A percentile compares a stretch with the other conserved stretches of the same genome.
Evolutionary conservation across 2,113 vertebrate species (phyloP).

Genomic region (Mionectes macconnelli): DNA sequence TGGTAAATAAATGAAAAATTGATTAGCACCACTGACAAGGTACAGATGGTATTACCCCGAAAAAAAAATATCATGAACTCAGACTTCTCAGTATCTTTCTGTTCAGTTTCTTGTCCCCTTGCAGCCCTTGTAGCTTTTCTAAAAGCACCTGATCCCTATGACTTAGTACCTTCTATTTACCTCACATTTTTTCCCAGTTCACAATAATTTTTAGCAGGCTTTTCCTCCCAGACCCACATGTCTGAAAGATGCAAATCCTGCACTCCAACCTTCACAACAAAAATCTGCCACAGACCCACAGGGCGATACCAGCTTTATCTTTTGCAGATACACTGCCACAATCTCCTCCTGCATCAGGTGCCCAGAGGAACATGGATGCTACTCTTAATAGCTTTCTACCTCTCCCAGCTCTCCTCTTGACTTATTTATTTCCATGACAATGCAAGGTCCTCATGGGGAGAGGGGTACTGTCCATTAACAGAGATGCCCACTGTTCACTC

Average conservation of each 20-base stretch:
- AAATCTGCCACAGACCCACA: background rate
- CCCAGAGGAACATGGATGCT: background rate
- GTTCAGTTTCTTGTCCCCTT: background rate
- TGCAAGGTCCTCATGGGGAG: background rate
- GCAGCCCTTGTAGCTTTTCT: background rate
- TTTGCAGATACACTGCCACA: rapidly evolving
- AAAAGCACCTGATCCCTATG: background rate
- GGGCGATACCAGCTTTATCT: background rate
- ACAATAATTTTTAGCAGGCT: background rate
- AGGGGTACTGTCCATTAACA: background rate
- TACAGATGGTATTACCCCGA: background rate
- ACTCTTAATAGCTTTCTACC: background rate
- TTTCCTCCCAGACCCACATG: background rate
- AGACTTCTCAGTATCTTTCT: background rate
- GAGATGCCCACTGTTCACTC: rapidly evolving
- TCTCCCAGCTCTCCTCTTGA: background rate
- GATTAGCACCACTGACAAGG: background rate
- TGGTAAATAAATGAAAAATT: background rate
- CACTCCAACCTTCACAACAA: background rate
- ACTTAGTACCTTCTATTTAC: background rate
- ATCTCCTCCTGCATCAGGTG: background rate
- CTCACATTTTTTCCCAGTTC: background rate
- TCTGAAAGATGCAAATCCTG: background rate
- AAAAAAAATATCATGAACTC: background rate
- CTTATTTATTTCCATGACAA: background rate